Evolutionary conservation across 2,888 invertebrate genomes (phyloP), one percentile per base, ranked within the genome.

Genomic region (Flabesymbios commensalis): DNA sequence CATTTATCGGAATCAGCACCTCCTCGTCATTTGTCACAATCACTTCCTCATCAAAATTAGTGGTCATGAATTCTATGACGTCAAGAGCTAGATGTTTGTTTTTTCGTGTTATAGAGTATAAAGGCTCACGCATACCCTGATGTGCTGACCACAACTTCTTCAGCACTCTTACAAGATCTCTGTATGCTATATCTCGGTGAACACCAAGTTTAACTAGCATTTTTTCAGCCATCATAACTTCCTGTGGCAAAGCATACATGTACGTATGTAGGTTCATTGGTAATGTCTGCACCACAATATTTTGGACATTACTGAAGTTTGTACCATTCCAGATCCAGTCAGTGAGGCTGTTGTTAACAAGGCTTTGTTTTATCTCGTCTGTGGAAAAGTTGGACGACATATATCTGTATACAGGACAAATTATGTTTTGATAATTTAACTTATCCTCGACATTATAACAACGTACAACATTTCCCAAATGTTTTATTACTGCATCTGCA

Each of bases 301-400:
- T 39, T 7, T 64, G 49, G 22, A 48, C 26, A 14, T 43, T 26
- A 10, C 58, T 47, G 45, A 72, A 72, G 10, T 64, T 71, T 49
- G 66, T 62, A 10, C 72, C 72, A 51, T 68, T 56, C 72, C 72
- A 72, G 7, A 72, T 57, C 70, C 70, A 72, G 4, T 59, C 52
- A n/a, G n/a, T n/a, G n/a, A n/a, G n/a, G 19, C 22, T 24, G 24
- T 52, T 26, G 17, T 7, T 36, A 19, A 28, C 24, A 7, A 10
- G 7, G 26, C 4, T 0, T 28, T n/a, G 26, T 10, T 19, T 31
- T 5, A 28, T 22, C 31, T n/a, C 24, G 3, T 29, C 39, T 19
- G 31, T 19, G 22, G 42, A 3, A 10, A n/a, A 14, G 24, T 33
- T 24, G 4, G 32, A 22, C 36, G 45, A 47, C 31, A 59, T 32